A percentile compares a stretch with the other conserved stretches of the same genome.
phyloP scores from a whole-genome alignment of 2,888 invertebrate genomes.

The Scaptomyza tumidula region DNA sequence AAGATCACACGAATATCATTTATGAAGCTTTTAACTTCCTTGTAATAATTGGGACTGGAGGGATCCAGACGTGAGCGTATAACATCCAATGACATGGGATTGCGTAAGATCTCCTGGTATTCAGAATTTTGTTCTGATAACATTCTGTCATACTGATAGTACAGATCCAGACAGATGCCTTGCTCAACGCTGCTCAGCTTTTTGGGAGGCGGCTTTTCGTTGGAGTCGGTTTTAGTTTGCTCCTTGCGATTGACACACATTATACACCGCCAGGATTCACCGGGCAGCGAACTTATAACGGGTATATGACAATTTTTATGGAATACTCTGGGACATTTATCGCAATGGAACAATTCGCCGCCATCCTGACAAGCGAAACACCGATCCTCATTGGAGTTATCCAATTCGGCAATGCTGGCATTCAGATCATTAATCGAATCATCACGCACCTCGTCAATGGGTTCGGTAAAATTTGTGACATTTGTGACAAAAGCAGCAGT shows the following conservation, averaged over 20 bases:
- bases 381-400: slow-evolving; percentile 98
- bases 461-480: slow-evolving; percentile 88
- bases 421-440: slow-evolving; percentile 94
- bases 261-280: slow-evolving; percentile 96
- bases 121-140: slow-evolving; percentile 88
- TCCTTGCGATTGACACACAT: slow-evolving; percentile 93
- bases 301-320: slow-evolving; percentile 98
- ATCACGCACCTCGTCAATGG: slow-evolving; percentile 92
- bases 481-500: slow-evolving; percentile 82
- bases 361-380: slow-evolving; percentile 98
- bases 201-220: too few relatives aligned
- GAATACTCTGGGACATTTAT: slow-evolving; percentile 97
- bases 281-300: slow-evolving; percentile 91
- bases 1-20: slow-evolving; percentile 93
- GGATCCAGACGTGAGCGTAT: slow-evolving; percentile 93
- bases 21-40: slow-evolving; percentile 90
- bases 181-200: slow-evolving; percentile 88
- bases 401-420: slow-evolving; percentile 94
- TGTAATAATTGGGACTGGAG: slow-evolving; percentile 89
- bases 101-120: slow-evolving; percentile 84
- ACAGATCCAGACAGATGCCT: slow-evolving; percentile 94
- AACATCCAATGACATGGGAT: slow-evolving; percentile 93
- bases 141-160: slow-evolving; percentile 96
- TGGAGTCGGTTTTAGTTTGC: too few relatives aligned
- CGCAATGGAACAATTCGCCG: slow-evolving; percentile 97